Conservation (phyloP, 2,888 invertebrate species). For the Hemicrepidius hirtus region DNA sequence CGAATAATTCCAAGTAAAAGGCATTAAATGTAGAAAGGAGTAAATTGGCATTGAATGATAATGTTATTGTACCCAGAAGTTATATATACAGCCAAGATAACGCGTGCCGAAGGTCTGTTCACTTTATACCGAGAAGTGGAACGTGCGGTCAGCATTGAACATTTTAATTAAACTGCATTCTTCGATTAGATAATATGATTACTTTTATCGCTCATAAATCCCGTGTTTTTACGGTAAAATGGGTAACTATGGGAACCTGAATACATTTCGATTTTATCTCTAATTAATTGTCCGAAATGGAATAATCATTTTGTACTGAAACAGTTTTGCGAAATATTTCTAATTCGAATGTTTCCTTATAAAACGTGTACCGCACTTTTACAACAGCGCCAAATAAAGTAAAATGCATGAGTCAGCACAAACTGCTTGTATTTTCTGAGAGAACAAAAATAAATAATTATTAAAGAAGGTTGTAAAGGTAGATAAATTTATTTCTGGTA, state of each 20-base stretch:
- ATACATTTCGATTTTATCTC: no score
- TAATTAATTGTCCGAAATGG: no score
- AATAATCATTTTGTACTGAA: no score
- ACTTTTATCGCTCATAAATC: neutral
- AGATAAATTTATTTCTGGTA: no score
- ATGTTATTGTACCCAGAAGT: constrained; percentile 43
- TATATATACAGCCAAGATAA: constrained; percentile 30
- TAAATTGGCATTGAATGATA: constrained; percentile 40
- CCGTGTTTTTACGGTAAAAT: neutral
- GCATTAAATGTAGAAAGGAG: constrained; percentile 31
- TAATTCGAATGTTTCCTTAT: no score
- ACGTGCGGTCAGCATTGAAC: constrained; percentile 21
- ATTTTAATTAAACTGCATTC: constrained; percentile 24
- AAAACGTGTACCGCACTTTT: no score
- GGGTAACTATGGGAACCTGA: neutral
- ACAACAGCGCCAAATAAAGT: no score
- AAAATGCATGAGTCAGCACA: no score
- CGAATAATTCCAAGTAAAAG: constrained; percentile 15
- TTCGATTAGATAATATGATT: constrained; percentile 8
- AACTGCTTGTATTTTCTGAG: no score
- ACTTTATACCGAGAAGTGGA: constrained; percentile 14
- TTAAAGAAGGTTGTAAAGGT: no score
- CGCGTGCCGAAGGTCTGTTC: constrained; percentile 19
- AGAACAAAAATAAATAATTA: no score
- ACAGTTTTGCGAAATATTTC: no score